Evolutionary conservation across 1,140 invertebrate genomes (phyloP).

Genomic region (Monochamus saltuarius): DNA sequence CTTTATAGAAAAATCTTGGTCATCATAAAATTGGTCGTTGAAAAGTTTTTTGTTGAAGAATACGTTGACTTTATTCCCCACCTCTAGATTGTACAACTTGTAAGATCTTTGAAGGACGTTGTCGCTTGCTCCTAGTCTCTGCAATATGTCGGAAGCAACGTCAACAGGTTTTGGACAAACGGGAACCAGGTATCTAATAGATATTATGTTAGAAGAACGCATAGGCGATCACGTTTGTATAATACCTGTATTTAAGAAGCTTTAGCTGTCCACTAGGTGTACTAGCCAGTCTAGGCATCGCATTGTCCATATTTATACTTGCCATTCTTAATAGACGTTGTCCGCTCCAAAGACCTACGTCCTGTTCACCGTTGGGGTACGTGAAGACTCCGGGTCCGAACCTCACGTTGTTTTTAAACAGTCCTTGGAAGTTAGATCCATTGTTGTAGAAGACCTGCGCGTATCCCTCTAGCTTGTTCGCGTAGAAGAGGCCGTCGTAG

Average conservation of each 20-base stretch:
- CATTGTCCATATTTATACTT: constrained; percentile 16
- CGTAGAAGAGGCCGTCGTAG: constrained; percentile 56
- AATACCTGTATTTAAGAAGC: constrained; percentile 32
- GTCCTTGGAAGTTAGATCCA: constrained; percentile 51
- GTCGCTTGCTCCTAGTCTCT: constrained; percentile 20
- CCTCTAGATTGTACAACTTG: constrained; percentile 34
- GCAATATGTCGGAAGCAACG: constrained; percentile 26
- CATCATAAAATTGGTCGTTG: constrained; percentile 29
- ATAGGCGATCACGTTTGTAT: no score
- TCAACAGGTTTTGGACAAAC: constrained; percentile 18
- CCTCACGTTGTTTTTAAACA: constrained; percentile 52
- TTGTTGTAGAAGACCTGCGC: constrained; percentile 53
- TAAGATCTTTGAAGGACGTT: constrained; percentile 19
- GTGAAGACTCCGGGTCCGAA: constrained; percentile 57
- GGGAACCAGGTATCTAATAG: constrained; percentile 29
- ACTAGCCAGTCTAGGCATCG: constrained; percentile 31
- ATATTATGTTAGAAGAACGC: no score
- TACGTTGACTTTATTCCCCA: constrained; percentile 36
- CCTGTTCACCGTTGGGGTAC: constrained; percentile 46
- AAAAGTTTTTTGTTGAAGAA: constrained; percentile 41
- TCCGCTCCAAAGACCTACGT: constrained; percentile 57
- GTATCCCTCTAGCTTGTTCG: constrained; percentile 56
- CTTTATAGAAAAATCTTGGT: constrained; percentile 34
- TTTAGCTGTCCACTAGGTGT: constrained; percentile 28
- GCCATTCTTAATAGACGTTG: constrained; percentile 49